phyloP scores from a whole-genome alignment of 2,113 vertebrate genomes.

The Orthonyx spaldingii region DNA sequence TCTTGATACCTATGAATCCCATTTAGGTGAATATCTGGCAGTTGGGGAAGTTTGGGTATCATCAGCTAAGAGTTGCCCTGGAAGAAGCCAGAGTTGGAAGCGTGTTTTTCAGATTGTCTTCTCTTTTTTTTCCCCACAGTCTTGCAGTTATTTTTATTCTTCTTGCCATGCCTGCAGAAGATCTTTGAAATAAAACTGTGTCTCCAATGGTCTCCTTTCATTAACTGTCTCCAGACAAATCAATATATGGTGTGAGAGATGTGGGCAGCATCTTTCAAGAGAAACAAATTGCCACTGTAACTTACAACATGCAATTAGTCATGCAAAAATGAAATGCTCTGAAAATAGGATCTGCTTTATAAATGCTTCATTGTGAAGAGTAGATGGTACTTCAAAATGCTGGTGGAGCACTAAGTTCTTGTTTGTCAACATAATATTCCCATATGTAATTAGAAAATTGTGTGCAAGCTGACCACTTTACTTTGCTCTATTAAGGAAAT shows the following conservation, averaged over 20 bases:
- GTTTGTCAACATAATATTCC: conserved; percentile 42
- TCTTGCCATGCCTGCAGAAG: background rate
- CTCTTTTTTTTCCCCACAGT: background rate
- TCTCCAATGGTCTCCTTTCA: background rate
- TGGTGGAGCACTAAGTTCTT: conserved; percentile 23
- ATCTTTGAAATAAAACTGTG: background rate
- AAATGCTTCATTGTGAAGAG: background rate
- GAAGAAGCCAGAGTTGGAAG: background rate
- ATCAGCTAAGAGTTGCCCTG: background rate
- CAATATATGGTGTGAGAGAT: background rate
- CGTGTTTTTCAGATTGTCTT: background rate
- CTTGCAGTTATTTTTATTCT: background rate
- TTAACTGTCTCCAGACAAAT: background rate
- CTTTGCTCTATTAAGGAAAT: conserved; percentile 20
- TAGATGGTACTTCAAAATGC: conserved; percentile 8
- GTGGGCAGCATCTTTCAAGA: background rate
- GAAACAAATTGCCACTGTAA: background rate
- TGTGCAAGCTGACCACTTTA: background rate
- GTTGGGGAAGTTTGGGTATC: background rate
- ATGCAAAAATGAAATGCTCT: conserved; percentile 34
- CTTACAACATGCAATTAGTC: conserved; percentile 14
- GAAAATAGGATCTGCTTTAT: background rate
- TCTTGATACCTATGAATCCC: background rate
- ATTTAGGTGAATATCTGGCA: background rate
- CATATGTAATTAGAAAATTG: conserved; percentile 4